Evolutionary conservation across 2,113 vertebrate species (phyloP), one percentile per base, ranked within the genome.

Genomic region (Phoenicopterus ruber): DNA sequence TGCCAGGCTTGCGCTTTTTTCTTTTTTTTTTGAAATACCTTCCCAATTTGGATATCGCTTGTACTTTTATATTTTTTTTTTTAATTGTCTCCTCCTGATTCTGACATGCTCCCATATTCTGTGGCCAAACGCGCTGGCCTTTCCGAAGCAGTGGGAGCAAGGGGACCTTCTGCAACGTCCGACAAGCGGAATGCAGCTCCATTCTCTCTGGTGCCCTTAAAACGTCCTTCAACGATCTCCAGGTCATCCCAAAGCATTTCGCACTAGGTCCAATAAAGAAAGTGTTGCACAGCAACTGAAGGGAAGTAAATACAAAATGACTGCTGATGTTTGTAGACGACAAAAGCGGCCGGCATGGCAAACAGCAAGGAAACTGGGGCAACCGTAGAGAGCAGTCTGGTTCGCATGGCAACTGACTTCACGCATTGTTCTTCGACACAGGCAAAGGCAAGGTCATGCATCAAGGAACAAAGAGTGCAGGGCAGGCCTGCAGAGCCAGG

Each of bases 291-390:
- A 44, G 58, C 58, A 80, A 94, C 77, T 26, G 49, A 46, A 78
- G 62, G 49, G 67, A 84, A 94, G 26, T 9, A 73, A 88, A 86
- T 31, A 59, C 2, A 66, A 65, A 91, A 71, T 6, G 22, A 87
- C 32, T 25, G 36, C 29, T 0, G 2, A 11, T 46, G n/a, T 74
- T 67, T 67, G 50, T 67, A 54, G 82, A 25, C 5, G 6, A 84
- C 46, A 57, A 32, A 69, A 92, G 3, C 0, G 0, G 22, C 50
- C 11, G 1, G 19, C 9, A 5, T 20, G 52, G 80, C 80, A 88
- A 92, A 61, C 42, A 70, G 50, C 26, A 49, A 38, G 59, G 86
- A 34, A 77, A 62, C 36, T 10, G 44, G 58, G 28, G n/a, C 65
- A 81, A 66, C 42, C 63, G 22, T 2, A 18, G 50, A 20, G 40